These are phyloP conservation scores for Acinonyx jubatus DNA, from an alignment of 2,113 vertebrate species.

Conservation along the genomic window DNA sequence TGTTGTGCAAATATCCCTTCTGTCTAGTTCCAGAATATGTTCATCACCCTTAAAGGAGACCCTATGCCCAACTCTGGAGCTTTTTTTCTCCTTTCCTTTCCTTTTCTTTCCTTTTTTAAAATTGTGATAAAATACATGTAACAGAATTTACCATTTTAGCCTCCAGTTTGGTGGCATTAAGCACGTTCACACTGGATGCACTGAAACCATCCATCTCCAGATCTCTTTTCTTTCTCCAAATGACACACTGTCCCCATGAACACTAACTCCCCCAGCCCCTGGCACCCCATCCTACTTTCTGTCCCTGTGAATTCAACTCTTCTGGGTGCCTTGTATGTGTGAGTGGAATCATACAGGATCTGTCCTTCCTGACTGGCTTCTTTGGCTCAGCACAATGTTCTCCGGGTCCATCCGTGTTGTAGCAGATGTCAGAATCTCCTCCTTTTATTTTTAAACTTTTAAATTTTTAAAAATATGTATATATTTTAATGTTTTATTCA, in stretches of 20 bases:
- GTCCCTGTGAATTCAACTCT: fast-evolving
- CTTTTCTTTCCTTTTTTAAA: no score
- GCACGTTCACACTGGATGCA: neutral
- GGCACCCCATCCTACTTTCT: no score
- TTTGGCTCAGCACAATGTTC: neutral
- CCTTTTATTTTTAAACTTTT: neutral
- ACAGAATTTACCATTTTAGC: neutral
- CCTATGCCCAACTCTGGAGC: neutral
- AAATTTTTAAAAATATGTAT: no score
- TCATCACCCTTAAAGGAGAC: neutral
- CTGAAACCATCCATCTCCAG: neutral
- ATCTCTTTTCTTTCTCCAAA: neutral
- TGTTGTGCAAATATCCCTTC: neutral
- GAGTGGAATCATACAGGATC: fast-evolving
- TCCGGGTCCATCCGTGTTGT: neutral
- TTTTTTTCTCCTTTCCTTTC: no score
- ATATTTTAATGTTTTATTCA: no score
- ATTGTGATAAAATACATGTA: neutral
- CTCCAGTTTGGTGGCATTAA: neutral
- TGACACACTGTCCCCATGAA: neutral
- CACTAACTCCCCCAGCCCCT: no score
- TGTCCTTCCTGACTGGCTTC: neutral
- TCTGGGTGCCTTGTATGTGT: neutral
- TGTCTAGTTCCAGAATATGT: neutral
- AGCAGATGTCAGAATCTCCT: neutral